These are phyloP conservation scores for Megaceryle torquata DNA, from an alignment of 2,113 vertebrate species.

Conservation along the genomic window DNA sequence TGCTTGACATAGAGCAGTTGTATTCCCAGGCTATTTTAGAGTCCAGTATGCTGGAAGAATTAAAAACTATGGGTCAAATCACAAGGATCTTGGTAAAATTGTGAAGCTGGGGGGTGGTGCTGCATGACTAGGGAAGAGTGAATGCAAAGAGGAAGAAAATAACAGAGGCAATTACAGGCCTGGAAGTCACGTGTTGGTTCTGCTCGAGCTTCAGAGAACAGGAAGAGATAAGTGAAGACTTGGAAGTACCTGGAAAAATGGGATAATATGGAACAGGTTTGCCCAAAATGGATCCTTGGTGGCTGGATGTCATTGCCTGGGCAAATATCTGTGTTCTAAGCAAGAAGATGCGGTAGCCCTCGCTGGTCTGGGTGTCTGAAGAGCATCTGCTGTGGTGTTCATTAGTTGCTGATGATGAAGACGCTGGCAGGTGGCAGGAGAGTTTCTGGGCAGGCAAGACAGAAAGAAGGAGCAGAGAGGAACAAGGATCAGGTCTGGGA, in stretches of 20 bases:
- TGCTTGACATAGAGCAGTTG: neutral
- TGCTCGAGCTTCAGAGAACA: neutral
- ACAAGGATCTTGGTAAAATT: neutral
- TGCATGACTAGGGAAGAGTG: neutral
- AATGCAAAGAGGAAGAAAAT: neutral
- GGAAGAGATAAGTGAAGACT: neutral
- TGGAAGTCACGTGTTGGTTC: neutral
- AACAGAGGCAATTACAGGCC: neutral
- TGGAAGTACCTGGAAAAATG: neutral
- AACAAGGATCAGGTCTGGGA: neutral
- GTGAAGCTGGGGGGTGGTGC: neutral
- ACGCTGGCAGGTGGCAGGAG: neutral
- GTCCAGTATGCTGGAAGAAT: neutral
- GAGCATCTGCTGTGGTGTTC: fast-evolving
- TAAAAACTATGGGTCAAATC: neutral
- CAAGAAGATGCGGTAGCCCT: neutral
- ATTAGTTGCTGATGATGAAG: neutral
- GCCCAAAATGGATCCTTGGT: neutral
- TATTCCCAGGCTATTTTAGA: neutral
- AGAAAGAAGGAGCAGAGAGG: fast-evolving
- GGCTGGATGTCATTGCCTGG: neutral
- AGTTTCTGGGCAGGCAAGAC: neutral
- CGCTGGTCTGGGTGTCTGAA: neutral
- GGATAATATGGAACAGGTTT: neutral
- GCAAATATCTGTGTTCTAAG: neutral